These are phyloP conservation scores for Gymnorhina tibicen DNA, from an alignment of 2,113 vertebrate species.

Conservation along the genomic window DNA sequence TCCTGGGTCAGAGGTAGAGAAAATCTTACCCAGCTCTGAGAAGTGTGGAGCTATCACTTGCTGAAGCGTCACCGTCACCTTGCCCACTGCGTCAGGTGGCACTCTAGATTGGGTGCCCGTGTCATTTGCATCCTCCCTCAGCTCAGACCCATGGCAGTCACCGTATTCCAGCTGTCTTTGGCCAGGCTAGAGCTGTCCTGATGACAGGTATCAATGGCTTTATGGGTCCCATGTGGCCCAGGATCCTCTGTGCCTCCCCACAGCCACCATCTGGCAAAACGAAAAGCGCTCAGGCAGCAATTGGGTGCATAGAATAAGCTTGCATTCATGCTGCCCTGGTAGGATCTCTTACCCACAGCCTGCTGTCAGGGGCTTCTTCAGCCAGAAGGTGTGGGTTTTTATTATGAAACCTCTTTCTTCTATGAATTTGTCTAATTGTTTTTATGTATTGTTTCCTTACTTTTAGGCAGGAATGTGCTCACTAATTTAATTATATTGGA, in stretches of 20 bases:
- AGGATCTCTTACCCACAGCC: background rate
- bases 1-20: background rate
- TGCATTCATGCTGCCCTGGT: background rate
- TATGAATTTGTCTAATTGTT: background rate
- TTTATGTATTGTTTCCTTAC: background rate
- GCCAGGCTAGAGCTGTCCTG: background rate
- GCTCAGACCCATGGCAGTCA: background rate
- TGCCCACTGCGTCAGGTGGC: background rate
- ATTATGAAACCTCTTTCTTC: background rate
- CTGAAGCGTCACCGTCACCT: background rate
- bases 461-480: background rate
- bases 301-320: background rate
- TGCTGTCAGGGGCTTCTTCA: background rate
- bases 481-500: background rate
- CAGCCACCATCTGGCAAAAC: background rate
- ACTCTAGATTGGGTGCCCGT: background rate
- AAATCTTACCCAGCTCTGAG: background rate
- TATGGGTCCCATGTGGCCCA: background rate
- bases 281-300: background rate
- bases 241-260: background rate
- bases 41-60: background rate
- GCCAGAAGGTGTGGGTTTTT: background rate
- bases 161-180: background rate
- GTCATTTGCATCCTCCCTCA: background rate
- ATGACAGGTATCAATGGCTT: background rate